phyloP scores from a whole-genome alignment of 2,797 vertebrate genomes.

The Oryzias dopingdopingensis region DNA sequence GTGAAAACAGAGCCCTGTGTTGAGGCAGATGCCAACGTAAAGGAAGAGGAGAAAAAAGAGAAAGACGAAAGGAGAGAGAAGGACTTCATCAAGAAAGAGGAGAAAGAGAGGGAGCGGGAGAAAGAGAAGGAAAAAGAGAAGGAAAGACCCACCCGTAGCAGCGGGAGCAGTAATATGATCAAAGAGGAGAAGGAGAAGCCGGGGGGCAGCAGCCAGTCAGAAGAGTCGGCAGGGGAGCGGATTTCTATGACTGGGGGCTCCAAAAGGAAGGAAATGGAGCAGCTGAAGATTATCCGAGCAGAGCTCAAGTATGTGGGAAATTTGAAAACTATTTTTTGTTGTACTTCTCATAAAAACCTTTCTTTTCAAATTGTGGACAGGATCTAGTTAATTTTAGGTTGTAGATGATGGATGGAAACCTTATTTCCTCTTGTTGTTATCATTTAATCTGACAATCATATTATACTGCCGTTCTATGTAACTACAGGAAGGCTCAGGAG shows the following conservation, averaged over 20 bases:
- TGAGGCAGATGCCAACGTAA: conserved; percentile 81
- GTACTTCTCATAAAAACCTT: not conserved
- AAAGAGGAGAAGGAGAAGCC: conserved; percentile 81
- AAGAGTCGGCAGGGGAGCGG: conserved; percentile 71
- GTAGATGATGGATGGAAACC: not conserved
- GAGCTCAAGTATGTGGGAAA: conserved; percentile 88
- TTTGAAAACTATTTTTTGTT: not conserved
- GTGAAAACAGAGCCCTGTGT: conserved; percentile 74
- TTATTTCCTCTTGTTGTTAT: not conserved
- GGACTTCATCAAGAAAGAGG: conserved; percentile 81
- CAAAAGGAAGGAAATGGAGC: conserved; percentile 93
- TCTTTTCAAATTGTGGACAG: not conserved
- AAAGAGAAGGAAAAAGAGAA: conserved; percentile 77
- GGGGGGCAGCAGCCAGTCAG: conserved; percentile 72
- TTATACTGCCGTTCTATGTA: too few species aligned
- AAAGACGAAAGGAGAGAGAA: conserved; percentile 75
- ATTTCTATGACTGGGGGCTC: conserved; percentile 78
- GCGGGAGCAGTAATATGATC: conserved; percentile 39
- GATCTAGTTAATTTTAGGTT: not conserved
- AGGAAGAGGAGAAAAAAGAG: conserved; percentile 87
- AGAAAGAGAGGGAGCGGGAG: conserved; percentile 77
- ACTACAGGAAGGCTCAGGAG: conserved; percentile 90
- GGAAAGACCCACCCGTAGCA: conserved; percentile 65
- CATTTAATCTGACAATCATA: not conserved
- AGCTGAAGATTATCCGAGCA: conserved; percentile 87